Conservation (phyloP, 2,888 invertebrate genomes). For the Tinea semifulvella region DNA sequence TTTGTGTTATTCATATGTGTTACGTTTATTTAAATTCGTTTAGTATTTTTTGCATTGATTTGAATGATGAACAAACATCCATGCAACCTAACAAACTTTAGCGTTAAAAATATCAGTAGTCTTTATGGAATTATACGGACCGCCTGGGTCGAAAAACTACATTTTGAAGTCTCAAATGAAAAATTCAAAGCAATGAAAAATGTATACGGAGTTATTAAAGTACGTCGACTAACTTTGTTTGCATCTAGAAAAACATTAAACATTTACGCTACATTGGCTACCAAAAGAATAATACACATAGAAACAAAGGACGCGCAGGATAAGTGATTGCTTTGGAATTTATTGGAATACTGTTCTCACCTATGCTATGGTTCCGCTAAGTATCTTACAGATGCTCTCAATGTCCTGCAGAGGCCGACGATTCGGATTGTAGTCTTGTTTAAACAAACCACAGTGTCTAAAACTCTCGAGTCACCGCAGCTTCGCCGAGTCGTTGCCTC, state of each 20-base stretch:
- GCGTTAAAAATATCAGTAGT: not conserved
- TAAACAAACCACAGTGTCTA: too few species aligned
- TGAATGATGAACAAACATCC: not conserved
- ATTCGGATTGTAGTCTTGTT: too few species aligned
- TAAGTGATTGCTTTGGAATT: too few species aligned
- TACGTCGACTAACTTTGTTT: constrained; percentile 29
- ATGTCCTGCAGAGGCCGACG: too few species aligned
- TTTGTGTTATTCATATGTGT: not conserved
- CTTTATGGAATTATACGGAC: not conserved
- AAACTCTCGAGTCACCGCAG: too few species aligned
- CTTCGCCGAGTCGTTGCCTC: too few species aligned
- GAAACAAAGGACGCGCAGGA: too few species aligned
- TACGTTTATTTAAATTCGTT: not conserved
- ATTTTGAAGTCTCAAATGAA: constrained; percentile 8
- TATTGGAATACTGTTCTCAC: too few species aligned
- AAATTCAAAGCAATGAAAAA: constrained; percentile 10
- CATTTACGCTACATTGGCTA: too few species aligned
- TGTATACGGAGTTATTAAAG: constrained; percentile 24
- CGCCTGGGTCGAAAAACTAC: not conserved
- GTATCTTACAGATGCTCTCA: too few species aligned
- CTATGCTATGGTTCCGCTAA: too few species aligned
- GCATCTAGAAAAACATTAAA: constrained; percentile 1
- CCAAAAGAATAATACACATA: too few species aligned
- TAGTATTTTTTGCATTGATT: not conserved
- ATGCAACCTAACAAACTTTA: not conserved